These are phyloP conservation scores for Himantopus leucocephalus DNA, from an alignment of 2,113 vertebrate genomes.

Conservation along the genomic window DNA sequence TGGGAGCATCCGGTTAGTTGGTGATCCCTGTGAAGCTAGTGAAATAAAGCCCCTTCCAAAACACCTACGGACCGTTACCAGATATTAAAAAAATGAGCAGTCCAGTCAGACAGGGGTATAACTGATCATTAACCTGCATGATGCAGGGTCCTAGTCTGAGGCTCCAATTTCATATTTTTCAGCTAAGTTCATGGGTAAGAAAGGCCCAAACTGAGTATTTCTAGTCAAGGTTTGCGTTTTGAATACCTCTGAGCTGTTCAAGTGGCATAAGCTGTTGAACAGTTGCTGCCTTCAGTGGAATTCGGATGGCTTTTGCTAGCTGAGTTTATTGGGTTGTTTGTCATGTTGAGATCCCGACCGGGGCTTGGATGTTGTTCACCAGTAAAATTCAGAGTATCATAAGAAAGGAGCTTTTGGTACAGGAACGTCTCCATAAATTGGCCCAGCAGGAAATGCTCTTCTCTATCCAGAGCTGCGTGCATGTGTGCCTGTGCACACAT, in stretches of 20 bases:
- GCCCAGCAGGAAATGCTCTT: background rate
- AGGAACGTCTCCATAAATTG: background rate
- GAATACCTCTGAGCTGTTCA: background rate
- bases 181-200: background rate
- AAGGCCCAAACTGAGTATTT: background rate
- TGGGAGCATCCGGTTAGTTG: slow-evolving; percentile 45
- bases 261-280: background rate
- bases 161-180: background rate
- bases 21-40: slow-evolving; percentile 38
- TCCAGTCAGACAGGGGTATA: background rate
- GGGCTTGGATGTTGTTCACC: background rate
- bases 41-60: slow-evolving; percentile 29
- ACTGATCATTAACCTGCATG: background rate
- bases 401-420: background rate
- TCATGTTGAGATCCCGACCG: background rate
- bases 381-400: background rate
- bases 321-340: background rate
- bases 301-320: background rate
- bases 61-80: background rate
- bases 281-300: background rate
- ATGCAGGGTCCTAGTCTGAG: background rate
- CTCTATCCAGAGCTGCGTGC: background rate
- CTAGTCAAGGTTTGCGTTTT: background rate
- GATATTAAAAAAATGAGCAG: background rate
- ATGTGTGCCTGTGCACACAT: background rate